phyloP scores from a whole-genome alignment of 2,797 vertebrate species.

The Octomys mimax region DNA sequence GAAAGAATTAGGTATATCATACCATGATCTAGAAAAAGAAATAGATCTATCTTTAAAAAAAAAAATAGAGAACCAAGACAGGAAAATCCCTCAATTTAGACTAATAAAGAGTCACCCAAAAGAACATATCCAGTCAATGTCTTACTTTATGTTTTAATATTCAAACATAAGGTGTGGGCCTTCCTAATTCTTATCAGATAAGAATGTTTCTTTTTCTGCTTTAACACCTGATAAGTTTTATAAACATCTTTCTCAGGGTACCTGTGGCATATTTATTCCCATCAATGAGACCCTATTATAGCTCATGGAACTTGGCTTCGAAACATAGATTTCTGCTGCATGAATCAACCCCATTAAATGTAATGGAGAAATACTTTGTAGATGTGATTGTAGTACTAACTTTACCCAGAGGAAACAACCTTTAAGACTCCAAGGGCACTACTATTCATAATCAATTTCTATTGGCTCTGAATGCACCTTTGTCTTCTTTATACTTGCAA shows the following conservation, averaged over 20 bases:
- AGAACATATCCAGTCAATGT: not conserved
- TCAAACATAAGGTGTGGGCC: not conserved
- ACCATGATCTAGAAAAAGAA: not conserved
- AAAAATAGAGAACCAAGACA: not conserved
- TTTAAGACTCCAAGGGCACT: not conserved
- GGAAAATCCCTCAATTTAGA: not conserved
- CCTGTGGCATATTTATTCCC: not conserved
- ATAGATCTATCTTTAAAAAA: not conserved
- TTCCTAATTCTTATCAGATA: not conserved
- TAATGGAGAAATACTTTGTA: not conserved
- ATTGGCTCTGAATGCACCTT: not conserved
- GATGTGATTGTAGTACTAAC: not conserved
- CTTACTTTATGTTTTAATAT: not conserved
- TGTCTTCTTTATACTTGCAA: not conserved
- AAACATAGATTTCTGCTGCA: not conserved
- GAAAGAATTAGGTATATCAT: not conserved
- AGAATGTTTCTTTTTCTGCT: not conserved
- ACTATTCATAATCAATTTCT: not conserved
- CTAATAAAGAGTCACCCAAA: not conserved
- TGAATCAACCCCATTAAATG: not conserved
- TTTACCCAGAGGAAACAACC: not conserved
- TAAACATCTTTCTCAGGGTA: not conserved
- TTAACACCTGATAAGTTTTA: not conserved
- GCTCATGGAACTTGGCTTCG: not conserved
- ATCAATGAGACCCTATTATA: not conserved